A percentile compares a stretch with the other conserved stretches of the same genome.
Conservation (phyloP, 2,888 invertebrate genomes). For the Lordiphosa fenestrarum region DNA sequence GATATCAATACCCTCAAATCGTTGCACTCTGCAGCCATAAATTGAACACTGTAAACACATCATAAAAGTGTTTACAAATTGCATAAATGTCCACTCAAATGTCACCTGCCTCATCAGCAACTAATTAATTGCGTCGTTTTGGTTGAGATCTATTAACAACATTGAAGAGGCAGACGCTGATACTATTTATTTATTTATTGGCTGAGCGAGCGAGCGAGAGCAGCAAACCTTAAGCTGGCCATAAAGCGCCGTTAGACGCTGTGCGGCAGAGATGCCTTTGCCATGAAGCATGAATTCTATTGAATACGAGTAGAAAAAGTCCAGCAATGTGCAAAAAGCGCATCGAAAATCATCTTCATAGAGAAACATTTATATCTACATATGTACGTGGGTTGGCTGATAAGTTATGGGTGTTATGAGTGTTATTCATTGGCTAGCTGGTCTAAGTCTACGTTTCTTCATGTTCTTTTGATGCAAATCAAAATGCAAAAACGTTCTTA, state of each 20-base stretch:
- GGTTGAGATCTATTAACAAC: conserved; percentile 24
- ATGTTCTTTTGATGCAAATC: too few relatives aligned
- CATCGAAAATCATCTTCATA: conserved; percentile 46
- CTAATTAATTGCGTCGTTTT: conserved; percentile 31
- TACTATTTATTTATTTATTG: too few relatives aligned
- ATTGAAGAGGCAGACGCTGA: too few relatives aligned
- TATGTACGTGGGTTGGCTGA: too few relatives aligned
- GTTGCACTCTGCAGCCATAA: conserved; percentile 1
- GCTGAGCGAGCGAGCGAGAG: neutral
- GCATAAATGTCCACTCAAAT: conserved; percentile 11
- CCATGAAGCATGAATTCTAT: conserved; percentile 51
- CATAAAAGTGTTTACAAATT: conserved; percentile 5
- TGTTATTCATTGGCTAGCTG: too few relatives aligned
- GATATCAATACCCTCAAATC: conserved; percentile 12
- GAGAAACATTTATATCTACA: conserved; percentile 1
- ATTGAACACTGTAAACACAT: conserved; percentile 19
- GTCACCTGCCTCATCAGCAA: conserved; percentile 3
- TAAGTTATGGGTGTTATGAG: too few relatives aligned
- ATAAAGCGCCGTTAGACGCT: conserved; percentile 33
- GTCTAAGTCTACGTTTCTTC: too few relatives aligned
- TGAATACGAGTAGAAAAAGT: conserved; percentile 45
- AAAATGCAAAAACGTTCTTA: too few relatives aligned
- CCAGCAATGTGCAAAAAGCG: conserved; percentile 61
- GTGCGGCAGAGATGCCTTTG: conserved; percentile 32
- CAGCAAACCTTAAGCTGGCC: conserved; percentile 37